phyloP scores from a whole-genome alignment of 2,113 vertebrate species.

The Steatornis caripensis region DNA sequence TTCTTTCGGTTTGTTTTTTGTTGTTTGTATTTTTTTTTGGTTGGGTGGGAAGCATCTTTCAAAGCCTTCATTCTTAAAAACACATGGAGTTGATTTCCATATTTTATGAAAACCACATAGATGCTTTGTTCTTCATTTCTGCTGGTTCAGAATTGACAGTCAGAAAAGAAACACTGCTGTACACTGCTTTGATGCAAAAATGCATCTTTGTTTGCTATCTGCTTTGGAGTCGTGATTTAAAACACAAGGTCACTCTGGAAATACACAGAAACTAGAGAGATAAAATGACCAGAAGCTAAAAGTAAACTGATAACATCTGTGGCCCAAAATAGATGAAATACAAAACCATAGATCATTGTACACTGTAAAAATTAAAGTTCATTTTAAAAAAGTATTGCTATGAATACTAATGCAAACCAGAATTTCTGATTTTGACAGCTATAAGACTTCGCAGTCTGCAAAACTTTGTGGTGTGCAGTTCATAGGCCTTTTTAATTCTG shows the following conservation, averaged over 20 bases:
- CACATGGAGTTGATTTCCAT: not conserved
- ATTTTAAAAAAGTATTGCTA: not conserved
- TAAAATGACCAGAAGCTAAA: not conserved
- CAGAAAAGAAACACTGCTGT: not conserved
- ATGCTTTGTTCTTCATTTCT: not conserved
- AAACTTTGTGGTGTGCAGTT: not conserved
- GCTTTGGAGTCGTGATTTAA: not conserved
- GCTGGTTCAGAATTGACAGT: not conserved
- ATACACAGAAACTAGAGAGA: not conserved
- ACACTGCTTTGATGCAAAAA: not conserved
- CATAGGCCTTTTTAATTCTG: not conserved
- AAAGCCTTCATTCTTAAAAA: not conserved
- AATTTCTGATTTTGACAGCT: not conserved
- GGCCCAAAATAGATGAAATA: not conserved
- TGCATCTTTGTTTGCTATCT: not conserved
- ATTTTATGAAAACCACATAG: not conserved
- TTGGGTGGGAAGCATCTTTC: accelerated
- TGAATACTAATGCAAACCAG: not conserved
- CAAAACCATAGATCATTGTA: not conserved
- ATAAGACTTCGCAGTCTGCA: not conserved
- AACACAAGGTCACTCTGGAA: not conserved
- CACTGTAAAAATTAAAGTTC: not conserved
- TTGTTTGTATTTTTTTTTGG: not conserved
- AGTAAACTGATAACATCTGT: not conserved
- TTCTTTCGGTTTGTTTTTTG: not conserved